Base-by-base conservation (phyloP, 2,797 vertebrate genomes). In the Trichosurus vulpecula region DNA sequence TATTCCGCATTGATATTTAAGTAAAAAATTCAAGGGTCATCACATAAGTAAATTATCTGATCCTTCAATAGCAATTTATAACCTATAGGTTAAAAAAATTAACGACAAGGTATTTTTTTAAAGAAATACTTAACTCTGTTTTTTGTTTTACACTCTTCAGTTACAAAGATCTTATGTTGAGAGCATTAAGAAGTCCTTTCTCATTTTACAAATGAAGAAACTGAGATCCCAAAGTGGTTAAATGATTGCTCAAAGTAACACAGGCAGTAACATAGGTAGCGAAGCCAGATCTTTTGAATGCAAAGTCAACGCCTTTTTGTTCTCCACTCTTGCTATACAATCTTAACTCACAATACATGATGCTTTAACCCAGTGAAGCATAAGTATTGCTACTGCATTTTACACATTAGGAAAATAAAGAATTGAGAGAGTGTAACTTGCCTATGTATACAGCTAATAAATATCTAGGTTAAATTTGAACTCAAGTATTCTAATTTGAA, bases 61-160 rank as follows among this genome's bases (percentile, higher is more conserved):
- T 13, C 13, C 52, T 91, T 87, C 2, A 11, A 95, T 91, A 66
- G 57, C 92, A 66, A 93, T 81, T 51, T 90, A 27, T 31, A 25
- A 91, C 93, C 3, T 11, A 30, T 92, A 66, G 5, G 52, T n/a
- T 96, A 16, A 2, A 96, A 58, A 93, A 91, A 87, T 25, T 52
- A 58, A 4, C 1, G 87, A 2, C 6, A 19, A 74, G 61, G 5
- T 89, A 22, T 90, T 66, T 90, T 90, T 91, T 74, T 41, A 58
- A 87, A 92, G 56, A 87, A 92, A 61, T 52, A 47, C 0, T 90
- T 30, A 4, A 0, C 31, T 93, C n/a, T n/a, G n/a, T n/a, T n/a
- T n/a, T 35, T 3, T 93, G 3, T 55, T 54, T 54, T 54, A 13
- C 22, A 89, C 54, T 92, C 52, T 10, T 52, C 52, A 54, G 35